Base-by-base conservation (phyloP, 2,888 invertebrate species). In the Brenthis daphne region DNA sequence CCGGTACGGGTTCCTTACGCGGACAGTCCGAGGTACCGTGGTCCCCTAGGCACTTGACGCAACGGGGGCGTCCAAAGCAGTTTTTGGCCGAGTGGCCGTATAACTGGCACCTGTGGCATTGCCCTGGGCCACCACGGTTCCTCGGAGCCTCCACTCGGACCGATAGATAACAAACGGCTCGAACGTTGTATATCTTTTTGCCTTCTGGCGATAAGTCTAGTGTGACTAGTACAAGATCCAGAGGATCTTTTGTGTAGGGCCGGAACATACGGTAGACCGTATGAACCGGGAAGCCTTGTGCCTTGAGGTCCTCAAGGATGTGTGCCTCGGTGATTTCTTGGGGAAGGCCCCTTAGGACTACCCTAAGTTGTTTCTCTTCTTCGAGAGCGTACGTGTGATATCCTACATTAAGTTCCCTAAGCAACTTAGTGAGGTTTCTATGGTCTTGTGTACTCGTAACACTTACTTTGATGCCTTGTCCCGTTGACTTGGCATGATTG, bases 231-330 rank as follows among this genome's bases (percentile, higher is more conserved):
- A 60, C 37, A 47, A 65, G 13, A 4, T 69, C 60, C 3, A 48
- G 50, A 0, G 68, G 58, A 1, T 29, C n/a, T 5, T 48, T 64
- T 1, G 54, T 55, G 8, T 37, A 1, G 0, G 33, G 2, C 3
- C 54, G 12, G 55, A 48, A 33, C 68, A 68, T 68, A 0, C 58
- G 50, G 48, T 64, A 53, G 4, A 64, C 68, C 0, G 37, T 11
- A 2, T 43, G 37, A 1, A 50, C 50, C 6, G 50, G n/a, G 4
- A 50, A 13, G 2, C 12, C 12, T n/a, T 50, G 50, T 2, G 50
- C 1, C 1, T n/a, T 50, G 5, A 50, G 13, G 4, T 50, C 50
- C 50, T n/a, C n/a, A 6, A 50, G 6, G 0, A 50, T 55, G 4
- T 53, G 20, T 2, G 12, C 0, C 8, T 58, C 33, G 0, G 64